Evolutionary conservation across 2,888 invertebrate species (phyloP), one percentile per base, ranked within the genome.

Genomic region (Netelia inedita): DNA sequence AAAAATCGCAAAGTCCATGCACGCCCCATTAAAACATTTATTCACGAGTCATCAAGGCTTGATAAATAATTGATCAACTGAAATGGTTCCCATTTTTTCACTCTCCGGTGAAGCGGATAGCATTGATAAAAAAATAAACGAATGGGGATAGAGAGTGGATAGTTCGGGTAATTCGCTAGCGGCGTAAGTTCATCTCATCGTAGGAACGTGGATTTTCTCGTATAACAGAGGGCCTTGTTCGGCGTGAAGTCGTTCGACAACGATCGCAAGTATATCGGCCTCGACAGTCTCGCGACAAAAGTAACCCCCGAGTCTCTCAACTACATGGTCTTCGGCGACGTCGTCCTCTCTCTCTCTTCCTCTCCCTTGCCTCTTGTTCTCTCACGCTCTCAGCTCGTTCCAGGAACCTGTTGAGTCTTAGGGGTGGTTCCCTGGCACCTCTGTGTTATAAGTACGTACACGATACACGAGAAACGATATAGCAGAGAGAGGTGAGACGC

Each of bases 331-430:
- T 65, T 19, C 61, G 65, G 53, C 72, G 11, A 68, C 35, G 80
- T 78, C 55, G 61, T 55, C 50, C 59, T n/a, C 71, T 57, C 69
- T 55, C 79, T 50, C 41, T 76, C 69, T 71, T 50, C 19, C 69
- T 74, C 68, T 63, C 57, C 16, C 75, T 41, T 59, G 53, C n/a
- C 82, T 72, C 66, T 59, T 21, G n/a, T 55, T 55, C 43, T 55
- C 65, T 3, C 16, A n/a, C 41, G 43, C n/a, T 21, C 57, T 53
- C 59, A 21, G 68, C 76, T 83, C 71, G 75, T 83, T 83, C 80
- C 72, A 83, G 79, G 82, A 87, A 87, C 86, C 85, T 87, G 86
- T 87, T 85, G 84, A 87, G 84, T 86, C 80, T 85, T 79, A 85
- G 71, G 84, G 79, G 72, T 71, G 46, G 79, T 63, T 80, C 46